These are phyloP conservation scores for Conopomorpha cramerella DNA, from an alignment of 1,140 invertebrate genomes.

Conservation along the genomic window DNA sequence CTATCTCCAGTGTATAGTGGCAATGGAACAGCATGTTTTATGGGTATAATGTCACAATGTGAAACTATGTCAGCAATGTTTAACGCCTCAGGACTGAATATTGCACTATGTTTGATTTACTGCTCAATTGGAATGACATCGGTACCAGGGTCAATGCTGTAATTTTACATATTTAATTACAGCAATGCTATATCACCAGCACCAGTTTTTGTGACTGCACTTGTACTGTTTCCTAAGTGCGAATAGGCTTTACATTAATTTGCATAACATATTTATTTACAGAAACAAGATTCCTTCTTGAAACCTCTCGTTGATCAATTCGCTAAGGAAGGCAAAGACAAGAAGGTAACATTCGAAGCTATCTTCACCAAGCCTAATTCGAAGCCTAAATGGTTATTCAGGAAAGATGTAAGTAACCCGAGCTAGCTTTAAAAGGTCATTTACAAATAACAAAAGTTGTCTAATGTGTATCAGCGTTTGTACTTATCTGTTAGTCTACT, in stretches of 20 bases:
- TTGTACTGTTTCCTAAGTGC: no score
- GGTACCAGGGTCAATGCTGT: no score
- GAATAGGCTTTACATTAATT: no score
- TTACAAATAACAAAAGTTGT: no score
- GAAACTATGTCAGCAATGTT: conserved; percentile 32
- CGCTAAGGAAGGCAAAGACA: conserved; percentile 96
- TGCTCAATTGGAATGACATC: conserved; percentile 19
- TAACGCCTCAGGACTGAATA: conserved; percentile 49
- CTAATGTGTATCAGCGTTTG: no score
- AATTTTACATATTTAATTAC: no score
- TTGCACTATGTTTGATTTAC: conserved; percentile 33
- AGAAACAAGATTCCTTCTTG: conserved; percentile 96
- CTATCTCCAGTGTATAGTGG: no score
- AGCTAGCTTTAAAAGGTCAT: no score
- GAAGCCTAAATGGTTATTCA: conserved; percentile 91
- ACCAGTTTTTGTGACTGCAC: conserved; percentile 33
- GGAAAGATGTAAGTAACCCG: conserved; percentile 92
- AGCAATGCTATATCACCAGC: conserved; percentile 48
- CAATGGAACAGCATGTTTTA: no score
- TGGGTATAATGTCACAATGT: no score
- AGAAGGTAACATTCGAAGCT: conserved; percentile 88
- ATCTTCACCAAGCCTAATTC: conserved; percentile 89
- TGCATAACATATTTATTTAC: no score
- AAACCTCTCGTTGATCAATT: conserved; percentile 93
- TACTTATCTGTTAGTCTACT: no score